Percentiles rank a stretch among this genome's conserved stretches.
phyloP scores from a whole-genome alignment of 92 coral and sea anemone genomes.

The Heteractis magnifica region DNA sequence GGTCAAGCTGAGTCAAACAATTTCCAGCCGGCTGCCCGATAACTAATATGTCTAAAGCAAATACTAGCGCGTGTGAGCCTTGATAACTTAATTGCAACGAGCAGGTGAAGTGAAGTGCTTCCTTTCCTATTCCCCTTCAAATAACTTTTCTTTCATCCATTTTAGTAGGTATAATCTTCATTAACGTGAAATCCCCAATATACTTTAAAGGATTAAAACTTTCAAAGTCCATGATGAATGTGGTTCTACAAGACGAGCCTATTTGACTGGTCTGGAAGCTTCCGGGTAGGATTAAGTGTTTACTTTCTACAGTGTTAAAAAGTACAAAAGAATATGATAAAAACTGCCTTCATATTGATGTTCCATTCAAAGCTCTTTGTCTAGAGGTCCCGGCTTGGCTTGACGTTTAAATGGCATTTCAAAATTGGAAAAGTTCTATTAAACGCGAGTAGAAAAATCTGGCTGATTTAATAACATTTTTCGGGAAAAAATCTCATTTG shows the following conservation, averaged over 20 bases:
- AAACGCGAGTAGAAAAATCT: background rate
- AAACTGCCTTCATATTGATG: slow-evolving; percentile 10
- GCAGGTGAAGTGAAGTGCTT: slow-evolving; percentile 24
- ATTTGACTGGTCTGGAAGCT: background rate
- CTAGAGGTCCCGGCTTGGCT: background rate
- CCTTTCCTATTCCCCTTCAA: slow-evolving; percentile 1
- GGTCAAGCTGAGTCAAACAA: background rate
- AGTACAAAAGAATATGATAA: slow-evolving; percentile 15
- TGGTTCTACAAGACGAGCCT: background rate
- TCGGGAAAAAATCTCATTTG: background rate
- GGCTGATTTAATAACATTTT: background rate
- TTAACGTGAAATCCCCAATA: background rate
- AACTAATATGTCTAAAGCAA: slow-evolving; percentile 23
- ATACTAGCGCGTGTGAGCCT: slow-evolving; percentile 9
- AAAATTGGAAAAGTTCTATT: slow-evolving; percentile 3
- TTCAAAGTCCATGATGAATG: background rate
- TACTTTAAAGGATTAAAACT: background rate
- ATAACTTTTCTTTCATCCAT: background rate
- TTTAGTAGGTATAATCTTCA: slow-evolving; percentile 12
- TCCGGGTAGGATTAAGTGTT: slow-evolving; percentile 18
- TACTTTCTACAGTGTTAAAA: slow-evolving; percentile 9
- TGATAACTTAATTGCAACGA: slow-evolving; percentile 24
- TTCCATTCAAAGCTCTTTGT: slow-evolving; percentile 9
- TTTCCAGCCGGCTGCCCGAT: slow-evolving; percentile 7
- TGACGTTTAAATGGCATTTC: slow-evolving; percentile 6